Evolutionary conservation across 2,797 vertebrate genomes (phyloP), one percentile per base, ranked within the genome.

Genomic region (Paguma larvata): DNA sequence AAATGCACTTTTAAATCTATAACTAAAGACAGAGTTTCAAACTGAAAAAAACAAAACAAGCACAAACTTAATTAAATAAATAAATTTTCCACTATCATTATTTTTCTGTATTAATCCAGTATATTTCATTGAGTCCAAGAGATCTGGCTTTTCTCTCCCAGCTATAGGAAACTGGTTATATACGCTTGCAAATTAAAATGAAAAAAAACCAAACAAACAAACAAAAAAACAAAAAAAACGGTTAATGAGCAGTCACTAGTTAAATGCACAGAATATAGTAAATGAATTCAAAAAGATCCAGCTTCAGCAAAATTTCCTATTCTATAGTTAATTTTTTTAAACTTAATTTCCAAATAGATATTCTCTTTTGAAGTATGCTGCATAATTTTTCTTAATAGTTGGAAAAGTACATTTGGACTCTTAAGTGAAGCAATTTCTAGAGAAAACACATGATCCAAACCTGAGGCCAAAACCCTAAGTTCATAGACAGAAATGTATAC

Each of bases 371-470:
- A 94, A 75, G 13, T 44, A 23, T 59, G n/a, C 7, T 77, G 14
- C 21, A 77, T 80, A 63, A 38, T 75, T 97, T 89, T 97, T 86
- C 46, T 91, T 97, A 96, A 97, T 48, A 92, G 34, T 59, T 96
- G 27, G 38, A 53, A 97, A 93, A 94, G 79, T 86, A 59, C 84
- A 19, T 89, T 93, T 73, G 34, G 41, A 73, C 30, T 56, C n/a
- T 75, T 75, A 85, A 97, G 32, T 65, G 30, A 93, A 96, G 38
- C 41, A 88, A 82, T 94, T 95, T 87, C 84, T 95, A 82, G 48
- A 92, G 89, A 96, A 97, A 97, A 97, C 0, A 77, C 32, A 97
- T 68, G 75, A 96, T 93, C n/a, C 9, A 75, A 94, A 97, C 83
- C 63, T 88, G 70, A 96, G 70, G 75, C 48, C 65, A 93, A 95